Conservation (phyloP, 2,113 vertebrate genomes). For the Microcebus lehilahytsara region DNA sequence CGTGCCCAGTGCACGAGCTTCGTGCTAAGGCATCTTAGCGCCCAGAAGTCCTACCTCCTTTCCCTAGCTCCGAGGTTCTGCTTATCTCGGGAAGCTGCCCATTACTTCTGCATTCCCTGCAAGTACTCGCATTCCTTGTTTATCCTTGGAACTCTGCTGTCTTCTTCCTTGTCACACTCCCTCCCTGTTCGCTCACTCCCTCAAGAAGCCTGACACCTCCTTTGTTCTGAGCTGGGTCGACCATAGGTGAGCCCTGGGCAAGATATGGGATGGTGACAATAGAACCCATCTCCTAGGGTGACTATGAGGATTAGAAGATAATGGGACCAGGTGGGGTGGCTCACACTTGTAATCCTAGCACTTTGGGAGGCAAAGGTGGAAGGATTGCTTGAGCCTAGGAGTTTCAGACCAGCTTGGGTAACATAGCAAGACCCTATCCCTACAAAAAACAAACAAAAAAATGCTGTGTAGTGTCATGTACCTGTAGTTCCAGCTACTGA, state of each 20-base stretch:
- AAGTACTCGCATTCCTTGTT: not conserved
- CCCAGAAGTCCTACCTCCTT: not conserved
- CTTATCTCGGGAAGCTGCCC: not conserved
- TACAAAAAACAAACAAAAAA: no score
- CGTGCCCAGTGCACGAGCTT: conserved; percentile 21
- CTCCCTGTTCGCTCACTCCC: not conserved
- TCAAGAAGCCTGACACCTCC: not conserved
- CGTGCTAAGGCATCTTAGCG: not conserved
- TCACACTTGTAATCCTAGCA: no score
- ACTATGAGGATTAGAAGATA: not conserved
- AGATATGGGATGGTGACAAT: not conserved
- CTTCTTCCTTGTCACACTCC: not conserved
- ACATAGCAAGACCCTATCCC: no score
- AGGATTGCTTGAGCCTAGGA: no score
- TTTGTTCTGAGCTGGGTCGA: not conserved
- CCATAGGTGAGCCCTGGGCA: not conserved
- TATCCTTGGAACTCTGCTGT: not conserved
- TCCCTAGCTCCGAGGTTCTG: not conserved
- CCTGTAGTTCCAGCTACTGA: no score
- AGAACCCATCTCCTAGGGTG: not conserved
- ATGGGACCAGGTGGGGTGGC: not conserved
- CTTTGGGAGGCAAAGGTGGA: no score
- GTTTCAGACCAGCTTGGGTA: no score
- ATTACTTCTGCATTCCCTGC: not conserved
- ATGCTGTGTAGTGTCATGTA: no score